phyloP scores from a whole-genome alignment of 2,113 vertebrate genomes.

The Nestor notabilis region DNA sequence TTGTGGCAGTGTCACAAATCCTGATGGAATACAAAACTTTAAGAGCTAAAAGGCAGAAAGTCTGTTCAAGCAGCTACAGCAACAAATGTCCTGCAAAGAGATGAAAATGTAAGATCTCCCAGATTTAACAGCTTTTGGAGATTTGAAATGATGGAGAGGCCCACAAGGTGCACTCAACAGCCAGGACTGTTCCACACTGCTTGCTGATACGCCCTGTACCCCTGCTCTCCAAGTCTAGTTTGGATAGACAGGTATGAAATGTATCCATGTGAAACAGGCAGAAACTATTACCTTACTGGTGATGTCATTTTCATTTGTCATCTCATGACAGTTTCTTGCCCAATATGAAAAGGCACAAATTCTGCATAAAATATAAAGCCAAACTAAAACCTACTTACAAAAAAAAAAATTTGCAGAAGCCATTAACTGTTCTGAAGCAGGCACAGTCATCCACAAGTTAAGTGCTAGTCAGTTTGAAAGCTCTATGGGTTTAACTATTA shows the following conservation, averaged over 20 bases:
- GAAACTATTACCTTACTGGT: not conserved
- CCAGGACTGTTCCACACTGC: not conserved
- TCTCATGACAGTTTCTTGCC: not conserved
- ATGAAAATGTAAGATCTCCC: not conserved
- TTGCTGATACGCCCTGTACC: not conserved
- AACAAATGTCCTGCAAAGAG: not conserved
- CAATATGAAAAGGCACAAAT: conserved; percentile 15
- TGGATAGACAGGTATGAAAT: not conserved
- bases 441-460: not conserved
- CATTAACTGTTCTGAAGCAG: not conserved
- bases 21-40: not conserved
- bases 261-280: not conserved
- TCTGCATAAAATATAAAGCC: not conserved
- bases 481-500: not conserved
- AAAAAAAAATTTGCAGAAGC: not conserved
- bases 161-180: fast-evolving
- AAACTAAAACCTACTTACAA: not conserved
- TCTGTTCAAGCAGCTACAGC: not conserved
- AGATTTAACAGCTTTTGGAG: not conserved
- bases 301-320: not conserved
- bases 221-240: not conserved
- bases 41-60: not conserved
- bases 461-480: not conserved
- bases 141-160: not conserved
- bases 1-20: not conserved